A percentile compares a stretch with the other conserved stretches of the same genome.
Evolutionary conservation across 53 echinoderm and acorn worm genomes (phyloP).

Genomic region (Astropecten irregularis): DNA sequence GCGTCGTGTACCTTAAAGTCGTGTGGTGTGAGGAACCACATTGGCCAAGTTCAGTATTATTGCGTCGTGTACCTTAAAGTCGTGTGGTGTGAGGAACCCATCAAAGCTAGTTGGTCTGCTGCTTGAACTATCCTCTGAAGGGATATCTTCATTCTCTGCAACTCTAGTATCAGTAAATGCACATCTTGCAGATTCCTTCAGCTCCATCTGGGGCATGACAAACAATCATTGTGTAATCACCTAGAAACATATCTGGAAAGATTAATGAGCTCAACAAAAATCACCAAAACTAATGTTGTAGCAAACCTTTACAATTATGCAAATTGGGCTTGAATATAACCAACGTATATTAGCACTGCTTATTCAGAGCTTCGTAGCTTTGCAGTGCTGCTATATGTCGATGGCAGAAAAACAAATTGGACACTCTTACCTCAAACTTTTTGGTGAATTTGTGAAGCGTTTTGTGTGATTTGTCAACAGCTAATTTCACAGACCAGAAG

Average conservation of each 20-base stretch:
- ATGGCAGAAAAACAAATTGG: too few relatives aligned
- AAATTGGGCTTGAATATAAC: too few relatives aligned
- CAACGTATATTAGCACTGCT: too few relatives aligned
- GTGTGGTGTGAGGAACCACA: too few relatives aligned
- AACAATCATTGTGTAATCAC: not conserved
- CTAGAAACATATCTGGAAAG: not conserved
- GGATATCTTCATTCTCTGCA: conserved; percentile 57
- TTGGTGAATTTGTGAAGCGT: conserved; percentile 92
- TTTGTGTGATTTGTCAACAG: conserved; percentile 87
- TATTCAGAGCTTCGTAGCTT: too few relatives aligned
- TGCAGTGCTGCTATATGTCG: too few relatives aligned
- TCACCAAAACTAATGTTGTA: too few relatives aligned
- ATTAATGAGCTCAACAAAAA: too few relatives aligned
- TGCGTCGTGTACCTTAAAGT: conserved; percentile 45
- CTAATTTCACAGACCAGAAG: conserved; percentile 97
- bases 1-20: too few relatives aligned
- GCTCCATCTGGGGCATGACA: conserved; percentile 15
- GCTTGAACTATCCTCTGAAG: not conserved
- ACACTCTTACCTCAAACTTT: conserved; percentile 80
- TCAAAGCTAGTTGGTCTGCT: not conserved
- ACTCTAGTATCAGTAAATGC: conserved; percentile 75
- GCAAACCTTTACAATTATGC: too few relatives aligned
- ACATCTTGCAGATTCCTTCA: conserved; percentile 56
- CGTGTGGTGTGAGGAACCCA: conserved; percentile 38
- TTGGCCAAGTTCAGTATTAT: too few relatives aligned